A percentile compares a stretch with the other conserved stretches of the same genome.
phyloP scores from a whole-genome alignment of 2,113 vertebrate genomes.

The Callaeas wilsoni region DNA sequence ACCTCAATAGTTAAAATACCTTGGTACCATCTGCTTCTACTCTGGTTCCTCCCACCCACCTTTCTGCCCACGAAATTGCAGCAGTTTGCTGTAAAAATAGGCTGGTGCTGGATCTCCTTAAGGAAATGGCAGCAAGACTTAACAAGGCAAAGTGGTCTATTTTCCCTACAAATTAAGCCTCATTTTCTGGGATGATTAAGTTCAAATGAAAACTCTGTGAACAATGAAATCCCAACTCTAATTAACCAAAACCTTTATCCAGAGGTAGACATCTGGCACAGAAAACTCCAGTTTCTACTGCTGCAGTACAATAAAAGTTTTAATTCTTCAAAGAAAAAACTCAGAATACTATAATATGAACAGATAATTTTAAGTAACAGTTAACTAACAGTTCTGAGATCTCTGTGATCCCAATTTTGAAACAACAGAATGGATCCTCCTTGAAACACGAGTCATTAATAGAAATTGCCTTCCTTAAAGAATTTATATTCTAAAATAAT shows the following conservation, averaged over 20 bases:
- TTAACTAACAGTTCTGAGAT: background rate
- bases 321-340: background rate
- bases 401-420: background rate
- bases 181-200: background rate
- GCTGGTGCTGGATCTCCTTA: background rate
- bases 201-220: background rate
- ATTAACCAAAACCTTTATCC: slow-evolving; percentile 5
- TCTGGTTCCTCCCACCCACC: background rate
- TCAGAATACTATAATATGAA: background rate
- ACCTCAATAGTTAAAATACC: background rate
- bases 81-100: background rate
- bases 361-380: background rate
- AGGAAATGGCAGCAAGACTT: background rate
- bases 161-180: background rate
- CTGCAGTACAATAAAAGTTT: background rate
- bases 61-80: background rate
- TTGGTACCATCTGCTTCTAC: background rate
- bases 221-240: background rate
- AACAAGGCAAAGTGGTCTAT: background rate
- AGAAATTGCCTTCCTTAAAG: background rate
- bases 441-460: background rate
- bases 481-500: background rate
- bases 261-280: background rate
- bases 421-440: background rate
- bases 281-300: background rate